Evolutionary conservation across 2,113 vertebrate species (phyloP).

Genomic region (Gnathonemus echidnorhynchus): DNA sequence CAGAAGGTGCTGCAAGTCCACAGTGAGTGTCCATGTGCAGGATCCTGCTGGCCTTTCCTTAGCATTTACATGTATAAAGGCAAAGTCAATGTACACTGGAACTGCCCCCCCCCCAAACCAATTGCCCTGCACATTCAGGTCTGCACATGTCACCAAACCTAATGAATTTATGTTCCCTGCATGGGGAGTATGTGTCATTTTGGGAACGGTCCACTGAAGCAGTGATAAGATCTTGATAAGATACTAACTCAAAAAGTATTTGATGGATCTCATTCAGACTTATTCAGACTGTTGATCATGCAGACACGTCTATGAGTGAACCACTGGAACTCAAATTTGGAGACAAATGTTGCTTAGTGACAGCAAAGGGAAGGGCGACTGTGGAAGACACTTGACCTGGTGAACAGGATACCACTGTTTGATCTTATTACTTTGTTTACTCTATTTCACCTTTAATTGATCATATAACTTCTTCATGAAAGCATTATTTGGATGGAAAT

Average conservation of each 20-base stretch:
- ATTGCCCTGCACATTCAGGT: background rate
- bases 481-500: background rate
- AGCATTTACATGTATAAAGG: background rate
- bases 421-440: background rate
- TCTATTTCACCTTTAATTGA: background rate
- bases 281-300: no score
- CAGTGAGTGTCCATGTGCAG: constrained; percentile 62
- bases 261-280: background rate
- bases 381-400: background rate
- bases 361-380: background rate
- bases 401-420: background rate
- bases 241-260: background rate
- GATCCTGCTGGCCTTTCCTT: no score
- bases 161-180: background rate
- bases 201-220: background rate
- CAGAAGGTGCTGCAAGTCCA: constrained; percentile 81
- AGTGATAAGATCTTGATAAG: background rate
- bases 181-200: background rate
- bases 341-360: background rate
- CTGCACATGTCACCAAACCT: background rate
- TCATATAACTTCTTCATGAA: background rate
- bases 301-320: background rate
- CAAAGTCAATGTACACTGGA: background rate
- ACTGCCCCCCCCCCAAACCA: background rate
- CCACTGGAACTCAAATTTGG: background rate